A percentile compares a stretch with the other conserved stretches of the same genome.
These are phyloP conservation scores for Torymus auratus DNA, from an alignment of 2,888 invertebrate genomes.

Conservation along the genomic window DNA sequence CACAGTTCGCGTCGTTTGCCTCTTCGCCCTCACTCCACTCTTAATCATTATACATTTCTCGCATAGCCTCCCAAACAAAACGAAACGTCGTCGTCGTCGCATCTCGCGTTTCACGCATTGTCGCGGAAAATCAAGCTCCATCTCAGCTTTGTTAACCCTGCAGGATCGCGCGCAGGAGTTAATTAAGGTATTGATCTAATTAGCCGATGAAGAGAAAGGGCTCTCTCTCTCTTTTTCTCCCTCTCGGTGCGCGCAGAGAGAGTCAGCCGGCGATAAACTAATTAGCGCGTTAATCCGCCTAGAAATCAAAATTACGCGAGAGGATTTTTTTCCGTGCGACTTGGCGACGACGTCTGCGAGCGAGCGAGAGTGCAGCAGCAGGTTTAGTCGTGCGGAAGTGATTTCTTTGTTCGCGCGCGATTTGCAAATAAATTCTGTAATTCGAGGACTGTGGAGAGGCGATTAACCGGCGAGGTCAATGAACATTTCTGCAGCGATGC, in stretches of 20 bases:
- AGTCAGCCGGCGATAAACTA: conserved; percentile 41
- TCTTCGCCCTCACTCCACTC: too few species aligned
- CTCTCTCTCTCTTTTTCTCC: neutral
- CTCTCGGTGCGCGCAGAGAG: neutral
- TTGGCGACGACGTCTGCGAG: too few species aligned
- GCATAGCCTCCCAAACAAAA: too few species aligned
- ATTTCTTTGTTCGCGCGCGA: neutral
- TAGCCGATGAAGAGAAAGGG: conserved; percentile 25
- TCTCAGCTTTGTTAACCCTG: conserved; percentile 4
- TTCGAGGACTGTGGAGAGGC: neutral
- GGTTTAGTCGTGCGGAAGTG: neutral
- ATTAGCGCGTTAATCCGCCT: conserved; percentile 46
- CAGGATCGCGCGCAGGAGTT: conserved; percentile 31
- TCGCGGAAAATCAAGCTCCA: too few species aligned
- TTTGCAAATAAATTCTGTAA: neutral
- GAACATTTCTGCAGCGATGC: too few species aligned
- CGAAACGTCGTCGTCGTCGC: too few species aligned
- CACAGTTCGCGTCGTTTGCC: too few species aligned
- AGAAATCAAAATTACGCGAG: conserved; percentile 43
- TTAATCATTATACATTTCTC: too few species aligned
- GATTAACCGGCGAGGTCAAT: too few species aligned
- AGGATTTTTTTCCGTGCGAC: too few species aligned
- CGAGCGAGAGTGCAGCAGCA: neutral
- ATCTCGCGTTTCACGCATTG: too few species aligned
- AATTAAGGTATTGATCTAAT: conserved; percentile 57